Evolutionary conservation across 2,797 vertebrate species (phyloP).

Genomic region (Arctocebus calabarensis): DNA sequence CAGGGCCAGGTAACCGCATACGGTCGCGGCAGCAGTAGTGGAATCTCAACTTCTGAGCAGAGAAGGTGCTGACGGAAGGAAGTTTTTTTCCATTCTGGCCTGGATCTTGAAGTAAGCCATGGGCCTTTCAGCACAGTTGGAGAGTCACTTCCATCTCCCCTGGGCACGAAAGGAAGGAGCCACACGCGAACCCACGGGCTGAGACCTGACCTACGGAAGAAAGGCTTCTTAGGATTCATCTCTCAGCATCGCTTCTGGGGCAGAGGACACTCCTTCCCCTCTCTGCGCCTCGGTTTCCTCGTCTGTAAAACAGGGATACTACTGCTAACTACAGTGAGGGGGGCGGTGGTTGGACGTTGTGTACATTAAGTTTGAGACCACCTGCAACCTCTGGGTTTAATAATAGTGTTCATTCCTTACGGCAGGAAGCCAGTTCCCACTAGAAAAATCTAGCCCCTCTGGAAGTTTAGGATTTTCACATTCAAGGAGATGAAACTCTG

Average conservation of each 20-base stretch:
- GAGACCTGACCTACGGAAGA: not conserved
- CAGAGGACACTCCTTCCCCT: not conserved
- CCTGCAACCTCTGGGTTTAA: not conserved
- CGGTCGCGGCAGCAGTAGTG: not conserved
- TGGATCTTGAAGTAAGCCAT: not conserved
- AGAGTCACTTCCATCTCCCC: slow-evolving; percentile 23
- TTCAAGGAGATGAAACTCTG: not conserved
- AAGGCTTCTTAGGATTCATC: not conserved
- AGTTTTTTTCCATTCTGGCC: not conserved
- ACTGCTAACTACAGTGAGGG: not conserved
- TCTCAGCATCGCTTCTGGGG: not conserved
- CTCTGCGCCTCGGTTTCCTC: not conserved
- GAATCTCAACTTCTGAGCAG: not conserved
- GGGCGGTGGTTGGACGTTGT: too few species aligned
- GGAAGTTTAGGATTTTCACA: slow-evolving; percentile 12
- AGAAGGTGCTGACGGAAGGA: not conserved
- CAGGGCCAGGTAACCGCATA: not conserved
- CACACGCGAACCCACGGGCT: not conserved
- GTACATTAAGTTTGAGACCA: not conserved
- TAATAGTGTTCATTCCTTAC: not conserved
- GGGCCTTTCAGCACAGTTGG: not conserved
- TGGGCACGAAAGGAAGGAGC: not conserved
- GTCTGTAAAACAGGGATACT: not conserved
- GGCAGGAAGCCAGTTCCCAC: not conserved
- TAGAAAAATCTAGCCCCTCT: not conserved